A percentile compares a stretch with the other conserved stretches of the same genome.
phyloP scores from a whole-genome alignment of 1,140 invertebrate species.

The Conus betulinus region DNA sequence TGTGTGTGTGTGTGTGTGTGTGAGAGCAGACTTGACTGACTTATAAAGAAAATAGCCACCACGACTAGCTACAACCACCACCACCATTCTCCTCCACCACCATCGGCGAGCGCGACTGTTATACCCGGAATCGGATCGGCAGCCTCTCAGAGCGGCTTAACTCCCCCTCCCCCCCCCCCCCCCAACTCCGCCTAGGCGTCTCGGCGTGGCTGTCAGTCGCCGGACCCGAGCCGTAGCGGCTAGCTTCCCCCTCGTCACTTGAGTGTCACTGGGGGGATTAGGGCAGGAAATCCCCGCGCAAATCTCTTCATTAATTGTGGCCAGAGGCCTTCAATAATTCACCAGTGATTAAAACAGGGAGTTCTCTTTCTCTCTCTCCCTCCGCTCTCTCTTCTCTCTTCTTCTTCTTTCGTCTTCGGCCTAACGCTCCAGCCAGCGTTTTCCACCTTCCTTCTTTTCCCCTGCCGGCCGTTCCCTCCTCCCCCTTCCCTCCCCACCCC shows the following conservation, averaged over 20 bases:
- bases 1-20: no score
- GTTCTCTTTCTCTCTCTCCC: not conserved
- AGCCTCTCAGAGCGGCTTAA: not conserved
- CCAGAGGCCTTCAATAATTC: slow-evolving; percentile 24
- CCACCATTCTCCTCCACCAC: no score
- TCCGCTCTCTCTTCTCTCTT: not conserved
- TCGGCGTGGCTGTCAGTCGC: not conserved
- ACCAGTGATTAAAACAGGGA: slow-evolving; percentile 13
- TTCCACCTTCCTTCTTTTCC: no score
- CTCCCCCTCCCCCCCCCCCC: not conserved
- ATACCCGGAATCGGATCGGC: not conserved
- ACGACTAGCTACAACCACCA: no score
- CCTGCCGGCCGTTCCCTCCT: no score
- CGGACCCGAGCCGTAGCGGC: no score
- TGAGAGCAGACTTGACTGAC: no score
- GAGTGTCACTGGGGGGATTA: slow-evolving; percentile 20
- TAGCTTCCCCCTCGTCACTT: not conserved
- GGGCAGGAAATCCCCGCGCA: not conserved
- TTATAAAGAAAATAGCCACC: no score
- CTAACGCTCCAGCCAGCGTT: no score
- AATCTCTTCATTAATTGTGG: slow-evolving; percentile 26
- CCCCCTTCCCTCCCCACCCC: no score
- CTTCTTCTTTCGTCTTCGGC: no score
- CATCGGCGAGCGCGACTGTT: no score
- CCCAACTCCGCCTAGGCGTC: not conserved